A percentile compares a stretch with the other conserved stretches of the same genome.
Conservation (phyloP, 2,113 vertebrate species). For the Urocitellus parryii region DNA sequence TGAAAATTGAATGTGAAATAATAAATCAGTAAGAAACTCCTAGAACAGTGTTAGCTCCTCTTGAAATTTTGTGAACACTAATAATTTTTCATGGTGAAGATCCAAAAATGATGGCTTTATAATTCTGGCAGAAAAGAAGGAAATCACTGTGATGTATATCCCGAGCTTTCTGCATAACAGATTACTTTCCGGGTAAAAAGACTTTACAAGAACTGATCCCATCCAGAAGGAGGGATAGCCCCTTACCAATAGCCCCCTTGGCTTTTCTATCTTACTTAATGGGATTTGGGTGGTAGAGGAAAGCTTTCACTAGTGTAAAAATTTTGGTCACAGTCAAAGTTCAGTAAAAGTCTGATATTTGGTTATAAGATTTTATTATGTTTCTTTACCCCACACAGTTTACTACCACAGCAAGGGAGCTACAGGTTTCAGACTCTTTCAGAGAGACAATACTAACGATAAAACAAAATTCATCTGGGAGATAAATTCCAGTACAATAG, state of each 20-base stretch:
- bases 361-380: neutral
- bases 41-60: neutral
- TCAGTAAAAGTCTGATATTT: too few relatives aligned
- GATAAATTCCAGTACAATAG: neutral
- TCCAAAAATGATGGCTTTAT: neutral
- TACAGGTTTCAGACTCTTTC: neutral
- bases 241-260: neutral
- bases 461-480: neutral
- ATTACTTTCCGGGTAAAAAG: neutral
- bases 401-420: neutral
- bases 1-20: neutral
- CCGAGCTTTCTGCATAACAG: neutral
- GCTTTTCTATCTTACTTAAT: neutral
- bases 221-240: neutral
- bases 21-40: neutral
- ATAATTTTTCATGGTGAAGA: neutral
- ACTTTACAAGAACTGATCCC: neutral
- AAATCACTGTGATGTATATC: neutral
- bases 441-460: neutral
- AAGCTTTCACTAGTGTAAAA: neutral
- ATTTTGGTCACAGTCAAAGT: neutral
- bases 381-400: neutral
- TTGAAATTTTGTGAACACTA: neutral
- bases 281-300: neutral
- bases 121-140: neutral